phyloP scores from a whole-genome alignment of 2,888 invertebrate species.

The Erannis defoliaria region DNA sequence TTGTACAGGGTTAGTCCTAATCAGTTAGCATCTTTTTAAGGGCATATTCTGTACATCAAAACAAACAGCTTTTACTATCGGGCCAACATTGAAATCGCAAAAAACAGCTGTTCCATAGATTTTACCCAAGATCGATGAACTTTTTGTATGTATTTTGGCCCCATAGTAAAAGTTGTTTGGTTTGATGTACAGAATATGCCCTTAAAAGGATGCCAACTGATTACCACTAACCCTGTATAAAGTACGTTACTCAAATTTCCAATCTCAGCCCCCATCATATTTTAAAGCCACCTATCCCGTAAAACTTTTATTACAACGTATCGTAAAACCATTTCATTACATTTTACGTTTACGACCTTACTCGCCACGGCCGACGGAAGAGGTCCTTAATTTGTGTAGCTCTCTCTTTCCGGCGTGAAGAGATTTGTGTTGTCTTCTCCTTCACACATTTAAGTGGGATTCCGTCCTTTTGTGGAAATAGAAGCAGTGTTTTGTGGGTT shows the following conservation, averaged over 20 bases:
- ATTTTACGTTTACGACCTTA: conserved; percentile 51
- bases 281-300: conserved; percentile 17
- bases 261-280: conserved; percentile 10
- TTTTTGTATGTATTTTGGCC: too few relatives aligned
- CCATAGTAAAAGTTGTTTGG: too few relatives aligned
- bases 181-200: too few relatives aligned
- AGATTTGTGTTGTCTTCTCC: conserved; percentile 50
- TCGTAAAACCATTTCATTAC: conserved; percentile 24
- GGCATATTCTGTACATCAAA: too few relatives aligned
- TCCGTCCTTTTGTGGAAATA: conserved; percentile 54
- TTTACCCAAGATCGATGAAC: too few relatives aligned
- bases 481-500: conserved; percentile 41
- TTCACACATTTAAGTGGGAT: conserved; percentile 60
- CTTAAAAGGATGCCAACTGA: too few relatives aligned
- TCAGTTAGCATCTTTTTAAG: too few relatives aligned
- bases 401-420: conserved; percentile 56
- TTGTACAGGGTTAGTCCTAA: too few relatives aligned
- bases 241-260: background rate
- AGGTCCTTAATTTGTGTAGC: conserved; percentile 75
- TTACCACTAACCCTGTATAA: too few relatives aligned
- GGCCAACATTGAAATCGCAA: too few relatives aligned
- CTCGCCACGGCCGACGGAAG: conserved; percentile 49
- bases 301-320: conserved; percentile 23
- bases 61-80: too few relatives aligned
- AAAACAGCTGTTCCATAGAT: too few relatives aligned